These are phyloP conservation scores for Rhagophthalmus giganteus DNA, from an alignment of 2,888 invertebrate genomes.

Conservation along the genomic window DNA sequence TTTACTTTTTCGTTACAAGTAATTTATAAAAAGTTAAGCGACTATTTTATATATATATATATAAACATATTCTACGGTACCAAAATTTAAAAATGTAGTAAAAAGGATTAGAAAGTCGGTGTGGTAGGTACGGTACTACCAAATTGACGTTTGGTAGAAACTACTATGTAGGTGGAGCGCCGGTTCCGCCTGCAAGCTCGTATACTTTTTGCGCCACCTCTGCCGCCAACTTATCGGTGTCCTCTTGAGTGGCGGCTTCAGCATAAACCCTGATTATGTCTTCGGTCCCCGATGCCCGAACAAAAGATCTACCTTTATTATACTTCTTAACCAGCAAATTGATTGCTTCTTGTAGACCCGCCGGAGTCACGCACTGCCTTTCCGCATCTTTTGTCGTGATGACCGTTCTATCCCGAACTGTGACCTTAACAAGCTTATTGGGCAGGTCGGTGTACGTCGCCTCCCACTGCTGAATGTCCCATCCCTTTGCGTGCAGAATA, in stretches of 20 bases:
- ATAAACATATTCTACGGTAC: too few relatives aligned
- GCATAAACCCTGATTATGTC: conserved; percentile 95
- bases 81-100: too few relatives aligned
- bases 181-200: conserved; percentile 79
- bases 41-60: too few relatives aligned
- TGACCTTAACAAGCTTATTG: conserved; percentile 84
- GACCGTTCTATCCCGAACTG: conserved; percentile 81
- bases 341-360: conserved; percentile 81
- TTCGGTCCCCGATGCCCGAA: conserved; percentile 96
- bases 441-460: conserved; percentile 82
- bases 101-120: too few relatives aligned
- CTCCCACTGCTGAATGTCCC: conserved; percentile 81
- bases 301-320: conserved; percentile 80
- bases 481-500: conserved; percentile 79
- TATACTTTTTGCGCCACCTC: conserved; percentile 78
- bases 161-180: conserved; percentile 61
- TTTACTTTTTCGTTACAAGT: background rate
- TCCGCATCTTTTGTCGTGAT: conserved; percentile 90
- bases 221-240: conserved; percentile 64
- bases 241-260: conserved; percentile 79
- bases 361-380: conserved; percentile 76
- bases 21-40: background rate
- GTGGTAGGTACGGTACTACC: too few relatives aligned
- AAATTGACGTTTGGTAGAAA: conserved; percentile 1
- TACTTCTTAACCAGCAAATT: conserved; percentile 71